These are phyloP conservation scores for Hestina assimilis DNA, from an alignment of 1,140 invertebrate genomes.

Conservation along the genomic window DNA sequence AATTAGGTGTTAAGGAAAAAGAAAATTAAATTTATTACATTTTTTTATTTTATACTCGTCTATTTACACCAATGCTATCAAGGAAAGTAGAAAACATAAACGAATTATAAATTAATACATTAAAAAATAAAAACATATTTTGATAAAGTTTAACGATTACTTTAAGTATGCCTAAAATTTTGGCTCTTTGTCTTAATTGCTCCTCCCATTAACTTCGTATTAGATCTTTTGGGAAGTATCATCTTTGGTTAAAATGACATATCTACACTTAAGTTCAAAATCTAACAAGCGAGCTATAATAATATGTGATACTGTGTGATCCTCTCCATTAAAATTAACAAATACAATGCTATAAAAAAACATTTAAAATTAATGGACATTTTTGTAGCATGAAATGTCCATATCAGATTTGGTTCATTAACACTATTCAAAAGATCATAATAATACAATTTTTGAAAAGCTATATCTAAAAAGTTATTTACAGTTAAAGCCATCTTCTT, in stretches of 20 bases:
- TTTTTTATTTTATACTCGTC: no score
- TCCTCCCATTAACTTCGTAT: conserved; percentile 10
- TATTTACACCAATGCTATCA: no score
- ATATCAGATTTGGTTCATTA: conserved; percentile 27
- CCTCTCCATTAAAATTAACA: conserved; percentile 44
- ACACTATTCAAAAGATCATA: conserved; percentile 19
- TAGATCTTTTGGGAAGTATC: conserved; percentile 22
- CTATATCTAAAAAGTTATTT: conserved; percentile 39
- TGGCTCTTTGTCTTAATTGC: not conserved
- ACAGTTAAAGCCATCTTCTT: conserved; percentile 29
- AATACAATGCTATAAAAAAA: conserved; percentile 38
- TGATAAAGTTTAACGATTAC: no score
- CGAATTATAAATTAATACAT: no score
- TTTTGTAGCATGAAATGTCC: conserved; percentile 41
- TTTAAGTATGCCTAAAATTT: not conserved
- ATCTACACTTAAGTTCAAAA: conserved; percentile 55
- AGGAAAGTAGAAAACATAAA: no score
- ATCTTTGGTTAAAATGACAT: conserved; percentile 43
- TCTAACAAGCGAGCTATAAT: conserved; percentile 46
- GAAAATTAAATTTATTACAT: not conserved
- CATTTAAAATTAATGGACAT: conserved; percentile 33
- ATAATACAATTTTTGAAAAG: conserved; percentile 33
- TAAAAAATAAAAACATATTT: no score
- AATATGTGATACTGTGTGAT: conserved; percentile 36
- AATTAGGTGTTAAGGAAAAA: no score